These are phyloP conservation scores for Iphiclides podalirius DNA, from an alignment of 2,888 invertebrate species.

Conservation along the genomic window DNA sequence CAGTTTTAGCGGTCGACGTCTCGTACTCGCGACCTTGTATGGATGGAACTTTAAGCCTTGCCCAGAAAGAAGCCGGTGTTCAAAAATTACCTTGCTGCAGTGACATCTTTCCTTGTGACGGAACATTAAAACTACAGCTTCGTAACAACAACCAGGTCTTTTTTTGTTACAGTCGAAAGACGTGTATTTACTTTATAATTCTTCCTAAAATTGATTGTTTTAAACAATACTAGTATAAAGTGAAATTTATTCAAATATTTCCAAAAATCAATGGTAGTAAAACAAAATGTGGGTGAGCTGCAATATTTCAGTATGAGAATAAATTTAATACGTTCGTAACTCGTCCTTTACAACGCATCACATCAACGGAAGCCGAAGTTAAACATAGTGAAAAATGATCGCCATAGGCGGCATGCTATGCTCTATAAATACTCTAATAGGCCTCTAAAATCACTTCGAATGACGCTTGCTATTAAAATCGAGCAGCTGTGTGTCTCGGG, in stretches of 20 bases:
- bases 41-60: background rate
- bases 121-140: background rate
- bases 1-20: slow-evolving; percentile 3
- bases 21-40: slow-evolving; percentile 1
- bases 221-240: too few relatives aligned
- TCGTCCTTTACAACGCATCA: background rate
- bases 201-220: too few relatives aligned
- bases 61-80: too few relatives aligned
- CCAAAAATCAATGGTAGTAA: too few relatives aligned
- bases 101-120: background rate
- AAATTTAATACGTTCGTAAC: too few relatives aligned
- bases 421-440: slow-evolving; percentile 42
- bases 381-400: slow-evolving; percentile 31
- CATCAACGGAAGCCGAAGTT: slow-evolving; percentile 7
- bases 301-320: too few relatives aligned
- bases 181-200: too few relatives aligned
- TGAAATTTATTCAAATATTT: too few relatives aligned
- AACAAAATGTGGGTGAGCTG: too few relatives aligned
- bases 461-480: slow-evolving; percentile 38
- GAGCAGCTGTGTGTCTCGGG: slow-evolving; percentile 59
- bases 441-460: slow-evolving; percentile 40
- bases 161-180: too few relatives aligned
- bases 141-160: too few relatives aligned
- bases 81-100: background rate
- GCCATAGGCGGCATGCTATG: slow-evolving; percentile 40